Conservation (phyloP, 2,113 vertebrate species). For the Conger conger region DNA sequence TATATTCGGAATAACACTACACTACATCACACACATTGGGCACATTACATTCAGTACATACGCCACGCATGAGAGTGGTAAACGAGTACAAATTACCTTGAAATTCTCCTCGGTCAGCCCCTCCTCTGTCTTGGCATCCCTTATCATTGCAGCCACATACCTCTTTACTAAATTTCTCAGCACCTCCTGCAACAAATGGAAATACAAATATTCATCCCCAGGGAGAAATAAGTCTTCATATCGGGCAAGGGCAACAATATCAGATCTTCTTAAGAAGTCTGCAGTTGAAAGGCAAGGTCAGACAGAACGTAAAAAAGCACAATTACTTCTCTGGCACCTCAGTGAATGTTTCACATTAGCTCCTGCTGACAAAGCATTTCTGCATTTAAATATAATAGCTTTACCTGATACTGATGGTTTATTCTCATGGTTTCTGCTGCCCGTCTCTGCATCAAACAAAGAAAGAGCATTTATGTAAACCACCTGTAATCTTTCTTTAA, state of each 20-base stretch:
- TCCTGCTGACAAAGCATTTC: too few species aligned
- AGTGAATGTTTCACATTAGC: too few species aligned
- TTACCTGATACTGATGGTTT: constrained; percentile 93
- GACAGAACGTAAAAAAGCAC: not conserved
- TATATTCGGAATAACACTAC: too few species aligned
- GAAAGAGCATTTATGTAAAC: constrained; percentile 1
- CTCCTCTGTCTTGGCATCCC: constrained; percentile 92
- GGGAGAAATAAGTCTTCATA: too few species aligned
- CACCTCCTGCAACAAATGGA: constrained; percentile 76
- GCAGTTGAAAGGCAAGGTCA: too few species aligned
- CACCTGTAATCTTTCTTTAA: not conserved
- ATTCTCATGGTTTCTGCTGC: constrained; percentile 87
- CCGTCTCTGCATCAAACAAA: constrained; percentile 74
- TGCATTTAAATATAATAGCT: constrained; percentile 15
- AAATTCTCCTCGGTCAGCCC: constrained; percentile 97
- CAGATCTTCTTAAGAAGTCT: too few species aligned
- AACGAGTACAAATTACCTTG: constrained; percentile 74
- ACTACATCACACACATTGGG: too few species aligned
- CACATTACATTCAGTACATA: not conserved
- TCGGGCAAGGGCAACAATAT: too few species aligned
- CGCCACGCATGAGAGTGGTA: not conserved
- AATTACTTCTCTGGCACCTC: not conserved
- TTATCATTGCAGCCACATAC: constrained; percentile 96
- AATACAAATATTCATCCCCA: not conserved
- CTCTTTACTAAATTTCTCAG: constrained; percentile 92